A percentile compares a stretch with the other conserved stretches of the same genome.
Conservation (phyloP, 2,888 invertebrate species). For the Heliconius erato region DNA sequence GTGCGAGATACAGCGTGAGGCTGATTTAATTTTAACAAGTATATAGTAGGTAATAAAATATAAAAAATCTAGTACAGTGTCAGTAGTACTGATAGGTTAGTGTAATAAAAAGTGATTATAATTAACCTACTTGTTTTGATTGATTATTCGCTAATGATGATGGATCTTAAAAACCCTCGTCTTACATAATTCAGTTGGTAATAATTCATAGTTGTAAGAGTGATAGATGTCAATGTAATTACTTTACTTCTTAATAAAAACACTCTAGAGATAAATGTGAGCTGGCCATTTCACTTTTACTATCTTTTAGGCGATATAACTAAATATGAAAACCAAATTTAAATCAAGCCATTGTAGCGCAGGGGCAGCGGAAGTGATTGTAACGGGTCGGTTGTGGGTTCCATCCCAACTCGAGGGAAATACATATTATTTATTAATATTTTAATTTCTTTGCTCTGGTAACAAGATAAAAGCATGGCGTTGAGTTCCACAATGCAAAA, state of each 20-base stretch:
- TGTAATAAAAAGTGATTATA: slow-evolving; percentile 9
- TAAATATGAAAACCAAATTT: neutral
- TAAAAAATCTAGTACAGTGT: neutral
- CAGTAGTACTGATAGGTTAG: neutral
- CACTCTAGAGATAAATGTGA: neutral
- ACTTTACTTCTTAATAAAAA: neutral
- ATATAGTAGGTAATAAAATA: no score
- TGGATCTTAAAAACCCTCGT: slow-evolving; percentile 18
- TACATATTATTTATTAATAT: neutral
- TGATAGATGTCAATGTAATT: slow-evolving; percentile 16
- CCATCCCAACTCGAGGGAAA: neutral
- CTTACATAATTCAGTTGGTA: slow-evolving; percentile 8
- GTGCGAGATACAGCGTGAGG: no score
- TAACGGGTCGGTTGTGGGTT: neutral
- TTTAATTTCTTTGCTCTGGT: neutral
- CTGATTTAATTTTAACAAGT: no score
- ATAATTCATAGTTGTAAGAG: slow-evolving; percentile 1
- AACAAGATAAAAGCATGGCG: neutral
- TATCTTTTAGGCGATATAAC: neutral
- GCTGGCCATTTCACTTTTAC: neutral
- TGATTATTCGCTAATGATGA: slow-evolving; percentile 22
- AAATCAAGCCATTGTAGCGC: neutral
- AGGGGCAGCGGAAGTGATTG: neutral
- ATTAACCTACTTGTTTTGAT: slow-evolving; percentile 15
- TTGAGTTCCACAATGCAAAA: no score